Base-by-base conservation (phyloP, 2,797 vertebrate genomes). In the Alauda arvensis region DNA sequence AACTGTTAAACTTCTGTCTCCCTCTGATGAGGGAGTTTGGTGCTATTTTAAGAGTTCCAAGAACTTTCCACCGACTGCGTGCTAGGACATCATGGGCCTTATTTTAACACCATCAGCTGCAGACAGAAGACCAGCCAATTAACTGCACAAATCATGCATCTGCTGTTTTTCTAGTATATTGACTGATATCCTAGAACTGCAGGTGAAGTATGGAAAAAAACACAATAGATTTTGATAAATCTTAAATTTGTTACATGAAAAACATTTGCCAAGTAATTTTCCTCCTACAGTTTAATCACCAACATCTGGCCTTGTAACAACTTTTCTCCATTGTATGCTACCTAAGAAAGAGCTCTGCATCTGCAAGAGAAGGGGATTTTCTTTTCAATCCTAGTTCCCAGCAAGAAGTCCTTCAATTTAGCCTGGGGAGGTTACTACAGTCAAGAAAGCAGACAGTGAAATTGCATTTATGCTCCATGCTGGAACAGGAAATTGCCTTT, bases 371-470 rank as follows among this genome's bases (percentile, higher is more conserved):
- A 40, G 61, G 34, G 39, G 25, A 20, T 84, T 77, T 89, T 89
- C 40, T 56, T 56, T 93, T 91, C 91, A 93, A 51, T 60, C 51
- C 52, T 34, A 29, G 57, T 14, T 93, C 77, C 53, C 89, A 91
- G 93, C 78, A 95, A 93, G 91, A 81, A 67, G 68, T 79, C 79
- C 90, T 96, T 89, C 85, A 96, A 78, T 85, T 72, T 91, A 93
- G 52, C 78, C n/a, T 14, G 28, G 67, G 51, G 62, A 94, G 34
- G 69, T 69, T 77, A 51, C 83, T 61, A 90, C 67, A 94, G 94
- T 95, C 93, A 96, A 94, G 91, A 17, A 61, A 26, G 31, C 62
- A 88, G 78, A 75, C 77, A 93, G 55, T 68, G 72, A 59, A 90
- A 95, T 79, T 84, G 28, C 61, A 88, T 93, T 94, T 90, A 63